Conservation (phyloP, 2,113 vertebrate species). For the Myotis davidii region DNA sequence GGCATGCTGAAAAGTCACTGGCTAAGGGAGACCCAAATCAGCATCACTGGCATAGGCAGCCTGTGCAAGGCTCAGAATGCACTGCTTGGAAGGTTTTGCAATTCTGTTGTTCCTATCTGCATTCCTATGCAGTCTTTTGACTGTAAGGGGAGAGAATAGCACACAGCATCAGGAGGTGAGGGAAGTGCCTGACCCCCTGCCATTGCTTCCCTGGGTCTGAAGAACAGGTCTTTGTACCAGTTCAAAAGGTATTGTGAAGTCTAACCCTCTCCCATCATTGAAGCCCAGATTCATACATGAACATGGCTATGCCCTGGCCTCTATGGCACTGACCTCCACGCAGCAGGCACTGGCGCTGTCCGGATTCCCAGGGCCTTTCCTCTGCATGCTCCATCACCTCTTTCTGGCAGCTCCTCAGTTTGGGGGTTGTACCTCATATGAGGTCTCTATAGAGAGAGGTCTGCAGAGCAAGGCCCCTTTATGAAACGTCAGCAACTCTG, state of each 20-base stretch:
- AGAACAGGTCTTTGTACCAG: not conserved
- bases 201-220: not conserved
- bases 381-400: not conserved
- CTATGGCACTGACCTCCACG: fast-evolving
- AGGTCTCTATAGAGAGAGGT: not conserved
- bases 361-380: not conserved
- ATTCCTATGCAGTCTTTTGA: not conserved
- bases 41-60: not conserved
- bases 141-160: not conserved
- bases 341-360: fast-evolving
- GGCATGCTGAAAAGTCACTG: not conserved
- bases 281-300: not conserved
- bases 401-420: not conserved
- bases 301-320: not conserved
- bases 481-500: not conserved
- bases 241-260: not conserved
- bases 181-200: not conserved
- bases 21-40: not conserved
- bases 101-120: not conserved
- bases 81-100: not conserved
- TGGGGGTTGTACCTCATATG: not conserved
- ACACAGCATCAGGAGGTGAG: not conserved
- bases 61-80: fast-evolving
- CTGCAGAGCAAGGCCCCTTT: not conserved
- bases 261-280: not conserved